Percentiles rank a stretch among this genome's conserved stretches.
phyloP scores from a whole-genome alignment of 2,888 invertebrate species.

The Muschampia plurimacula region DNA sequence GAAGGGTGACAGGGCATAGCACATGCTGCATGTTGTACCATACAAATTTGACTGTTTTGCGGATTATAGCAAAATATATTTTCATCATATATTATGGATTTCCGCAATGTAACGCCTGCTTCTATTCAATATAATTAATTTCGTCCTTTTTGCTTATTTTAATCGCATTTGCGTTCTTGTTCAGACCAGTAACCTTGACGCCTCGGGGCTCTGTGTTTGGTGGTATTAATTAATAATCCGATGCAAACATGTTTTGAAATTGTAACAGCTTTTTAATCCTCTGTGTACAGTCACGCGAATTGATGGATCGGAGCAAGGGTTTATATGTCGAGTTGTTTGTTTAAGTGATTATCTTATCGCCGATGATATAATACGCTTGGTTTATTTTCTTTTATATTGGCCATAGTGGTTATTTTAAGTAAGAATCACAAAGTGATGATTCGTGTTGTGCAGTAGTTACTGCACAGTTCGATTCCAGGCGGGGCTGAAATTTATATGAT shows the following conservation, averaged over 20 bases:
- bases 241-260: conserved; percentile 40
- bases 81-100: too few species aligned
- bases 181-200: conserved; percentile 18
- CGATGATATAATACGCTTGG: conserved; percentile 17
- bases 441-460: too few species aligned
- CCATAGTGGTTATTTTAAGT: too few species aligned
- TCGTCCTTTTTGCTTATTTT: background rate
- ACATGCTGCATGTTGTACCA: too few species aligned
- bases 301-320: conserved; percentile 34
- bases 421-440: too few species aligned
- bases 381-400: background rate
- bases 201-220: conserved; percentile 27
- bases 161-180: conserved; percentile 5
- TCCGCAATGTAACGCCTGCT: too few species aligned
- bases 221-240: conserved; percentile 38
- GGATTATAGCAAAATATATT: too few species aligned
- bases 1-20: too few species aligned
- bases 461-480: too few species aligned
- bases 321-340: conserved; percentile 30
- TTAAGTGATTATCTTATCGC: conserved; percentile 32
- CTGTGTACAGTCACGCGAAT: conserved; percentile 34
- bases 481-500: too few species aligned
- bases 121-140: background rate
- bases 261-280: conserved; percentile 40
- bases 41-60: too few species aligned